Evolutionary conservation across 2,797 vertebrate genomes (phyloP).

Genomic region (Artibeus lituratus): DNA sequence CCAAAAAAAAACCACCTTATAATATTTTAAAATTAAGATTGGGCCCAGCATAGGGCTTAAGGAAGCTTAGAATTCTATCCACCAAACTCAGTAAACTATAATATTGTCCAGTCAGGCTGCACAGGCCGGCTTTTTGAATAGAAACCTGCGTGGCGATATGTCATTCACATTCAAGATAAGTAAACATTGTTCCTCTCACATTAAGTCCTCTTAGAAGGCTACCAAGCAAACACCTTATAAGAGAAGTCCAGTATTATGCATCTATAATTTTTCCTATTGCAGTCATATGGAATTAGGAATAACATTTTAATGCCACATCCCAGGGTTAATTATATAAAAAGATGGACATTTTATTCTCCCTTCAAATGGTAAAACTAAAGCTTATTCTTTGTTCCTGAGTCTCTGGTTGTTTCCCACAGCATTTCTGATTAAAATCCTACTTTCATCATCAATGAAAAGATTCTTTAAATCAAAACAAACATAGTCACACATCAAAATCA

Average conservation of each 20-base stretch:
- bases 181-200: not conserved
- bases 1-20: not conserved
- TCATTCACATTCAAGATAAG: not conserved
- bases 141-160: not conserved
- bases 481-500: not conserved
- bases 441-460: not conserved
- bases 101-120: not conserved
- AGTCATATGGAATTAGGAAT: not conserved
- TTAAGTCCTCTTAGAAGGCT: not conserved
- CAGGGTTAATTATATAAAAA: not conserved
- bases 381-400: slow-evolving; percentile 1
- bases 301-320: not conserved
- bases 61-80: not conserved
- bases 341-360: not conserved
- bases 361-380: slow-evolving; percentile 15
- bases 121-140: not conserved
- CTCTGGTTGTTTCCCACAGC: not conserved
- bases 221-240: not conserved
- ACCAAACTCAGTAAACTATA: not conserved
- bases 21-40: not conserved
- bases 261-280: not conserved
- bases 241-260: not conserved
- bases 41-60: not conserved
- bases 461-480: not conserved
- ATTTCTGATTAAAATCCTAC: slow-evolving; percentile 15